Percentiles rank a stretch among this genome's conserved stretches.
These are phyloP conservation scores for Lordiphosa stackelbergi DNA, from an alignment of 1,140 invertebrate genomes.

Conservation along the genomic window DNA sequence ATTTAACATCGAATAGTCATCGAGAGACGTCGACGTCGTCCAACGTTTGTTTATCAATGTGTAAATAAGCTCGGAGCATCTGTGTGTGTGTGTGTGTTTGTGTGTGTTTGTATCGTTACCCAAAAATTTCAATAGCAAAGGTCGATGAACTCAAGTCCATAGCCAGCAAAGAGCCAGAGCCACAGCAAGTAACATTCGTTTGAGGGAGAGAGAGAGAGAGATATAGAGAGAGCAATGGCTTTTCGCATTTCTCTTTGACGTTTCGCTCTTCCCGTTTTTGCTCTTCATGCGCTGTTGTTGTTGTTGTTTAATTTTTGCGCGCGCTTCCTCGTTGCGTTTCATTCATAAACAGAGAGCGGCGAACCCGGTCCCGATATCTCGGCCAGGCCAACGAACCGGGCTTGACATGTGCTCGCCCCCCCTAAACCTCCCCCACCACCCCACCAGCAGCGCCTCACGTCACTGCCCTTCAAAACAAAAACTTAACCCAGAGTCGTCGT, in stretches of 20 bases:
- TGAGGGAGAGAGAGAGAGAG: conserved; percentile 2
- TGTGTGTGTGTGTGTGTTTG: conserved; percentile 29
- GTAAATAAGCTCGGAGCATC: conserved; percentile 46
- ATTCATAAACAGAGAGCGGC: conserved; percentile 71
- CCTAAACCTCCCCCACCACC: not conserved
- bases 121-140: conserved; percentile 77
- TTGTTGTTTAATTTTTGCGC: conserved; percentile 33
- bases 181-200: too few species aligned
- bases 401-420: conserved; percentile 47
- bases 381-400: conserved; percentile 70
- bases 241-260: conserved; percentile 18
- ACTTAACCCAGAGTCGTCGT: too few species aligned
- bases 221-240: conserved; percentile 5
- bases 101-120: conserved; percentile 49
- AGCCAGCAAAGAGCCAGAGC: conserved; percentile 13
- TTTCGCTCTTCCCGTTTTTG: not conserved
- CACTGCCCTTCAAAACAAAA: not conserved
- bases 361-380: conserved; percentile 45
- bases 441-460: not conserved
- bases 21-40: conserved; percentile 19
- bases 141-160: conserved; percentile 66
- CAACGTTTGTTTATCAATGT: conserved; percentile 73
- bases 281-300: conserved; percentile 12
- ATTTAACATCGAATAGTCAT: conserved; percentile 31
- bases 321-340: conserved; percentile 71